Base-by-base conservation (phyloP, 2,888 invertebrate species). In the Chironomus riparius region DNA sequence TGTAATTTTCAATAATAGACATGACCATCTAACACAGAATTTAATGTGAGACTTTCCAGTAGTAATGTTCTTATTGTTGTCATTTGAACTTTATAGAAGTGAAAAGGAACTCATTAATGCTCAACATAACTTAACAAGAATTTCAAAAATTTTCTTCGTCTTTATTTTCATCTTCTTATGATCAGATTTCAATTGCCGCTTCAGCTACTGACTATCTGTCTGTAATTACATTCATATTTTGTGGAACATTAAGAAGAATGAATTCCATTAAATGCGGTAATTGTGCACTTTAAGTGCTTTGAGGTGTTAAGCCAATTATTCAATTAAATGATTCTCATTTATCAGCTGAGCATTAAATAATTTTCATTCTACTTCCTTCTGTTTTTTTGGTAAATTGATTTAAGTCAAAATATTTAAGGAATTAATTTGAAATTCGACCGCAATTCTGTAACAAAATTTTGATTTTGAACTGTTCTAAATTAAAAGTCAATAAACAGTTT, bases 271-370 rank as follows among this genome's bases (percentile, higher is more conserved):
- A 15, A 6, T 18, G 50, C 18, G 50, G 50, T 68, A 28, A 28
- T 68, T 68, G n/a, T 68, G 68, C 38, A 38, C 38, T 38, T 47
- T 38, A 69, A 69, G 69, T 47, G 69, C 13, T 47, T 70, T 13
- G 47, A 70, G 50, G 70, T 70, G 48, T 47, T 48, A 70, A 70
- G 70, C 70, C 70, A 70, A 70, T 70, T 70, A 70, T 70, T 70
- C 22, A 15, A 22, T 12, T 70, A 70, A 70, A 70, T 48, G 48
- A 70, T 48, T 18, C 12, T 70, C 47, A 70, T 70, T 70, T 70
- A 70, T 70, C 70, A 70, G 4, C 24, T 12, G 2, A 22, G 2
- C 10, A 12, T 28, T 18, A 10, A 68, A n/a, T 0, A 15, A 13
- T 48, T 47, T 70, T 50, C 50, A 70, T 18, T 50, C 38, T 38